Conservation (phyloP, 2,113 vertebrate species). For the Alligator sinensis region DNA sequence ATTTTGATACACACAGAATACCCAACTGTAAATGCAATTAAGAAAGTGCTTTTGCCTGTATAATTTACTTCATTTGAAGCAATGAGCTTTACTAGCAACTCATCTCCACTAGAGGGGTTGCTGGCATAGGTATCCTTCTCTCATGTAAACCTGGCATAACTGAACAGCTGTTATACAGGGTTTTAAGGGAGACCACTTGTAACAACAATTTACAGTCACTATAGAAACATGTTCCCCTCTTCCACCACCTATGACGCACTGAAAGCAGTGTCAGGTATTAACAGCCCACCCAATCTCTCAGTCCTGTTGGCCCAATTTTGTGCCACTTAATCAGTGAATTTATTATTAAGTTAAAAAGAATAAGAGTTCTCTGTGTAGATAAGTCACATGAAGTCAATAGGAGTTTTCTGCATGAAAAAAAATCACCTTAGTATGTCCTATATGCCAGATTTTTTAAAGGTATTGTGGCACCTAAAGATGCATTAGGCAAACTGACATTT, state of each 20-base stretch:
- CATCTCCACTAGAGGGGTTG: not conserved
- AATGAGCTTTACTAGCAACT: not conserved
- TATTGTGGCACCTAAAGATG: not conserved
- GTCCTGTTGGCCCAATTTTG: not conserved
- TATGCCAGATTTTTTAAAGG: not conserved
- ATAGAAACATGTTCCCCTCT: not conserved
- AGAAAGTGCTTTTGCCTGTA: not conserved
- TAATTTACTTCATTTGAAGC: not conserved
- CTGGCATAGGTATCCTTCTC: not conserved
- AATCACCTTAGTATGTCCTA: not conserved
- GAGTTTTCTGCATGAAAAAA: not conserved
- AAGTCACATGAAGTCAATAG: not conserved
- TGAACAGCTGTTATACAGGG: not conserved
- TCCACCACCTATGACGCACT: not conserved
- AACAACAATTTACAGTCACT: rapidly evolving
- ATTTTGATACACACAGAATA: not conserved
- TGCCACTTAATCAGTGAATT: not conserved
- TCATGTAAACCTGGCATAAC: not conserved
- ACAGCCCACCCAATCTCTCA: not conserved
- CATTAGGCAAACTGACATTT: not conserved
- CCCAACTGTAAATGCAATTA: not conserved
- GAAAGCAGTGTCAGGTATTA: not conserved
- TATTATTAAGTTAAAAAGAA: not conserved
- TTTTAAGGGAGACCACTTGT: not conserved
- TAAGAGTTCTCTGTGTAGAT: not conserved